phyloP scores from a whole-genome alignment of 2,113 vertebrate genomes.

The Phalacrocorax carbo region DNA sequence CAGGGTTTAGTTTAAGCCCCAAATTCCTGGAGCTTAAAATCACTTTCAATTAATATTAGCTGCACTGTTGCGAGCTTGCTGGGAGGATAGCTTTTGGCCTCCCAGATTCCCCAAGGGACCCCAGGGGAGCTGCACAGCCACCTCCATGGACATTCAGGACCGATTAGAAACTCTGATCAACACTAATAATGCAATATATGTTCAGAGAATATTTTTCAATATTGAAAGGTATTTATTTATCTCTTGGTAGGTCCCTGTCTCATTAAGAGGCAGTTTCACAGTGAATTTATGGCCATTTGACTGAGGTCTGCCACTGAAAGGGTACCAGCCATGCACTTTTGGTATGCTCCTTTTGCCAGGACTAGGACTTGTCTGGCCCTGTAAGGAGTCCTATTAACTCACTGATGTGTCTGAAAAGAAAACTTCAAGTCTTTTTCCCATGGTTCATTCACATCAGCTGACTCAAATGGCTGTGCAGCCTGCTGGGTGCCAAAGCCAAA shows the following conservation, averaged over 20 bases:
- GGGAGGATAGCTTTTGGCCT: background rate
- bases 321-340: background rate
- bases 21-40: constrained; percentile 17
- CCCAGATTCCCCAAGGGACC: background rate
- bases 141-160: background rate
- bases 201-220: background rate
- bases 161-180: background rate
- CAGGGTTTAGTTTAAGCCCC: background rate
- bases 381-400: background rate
- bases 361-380: background rate
- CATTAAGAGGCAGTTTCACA: background rate
- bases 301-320: background rate
- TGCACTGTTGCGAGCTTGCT: background rate
- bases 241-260: background rate
- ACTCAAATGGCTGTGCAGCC: background rate
- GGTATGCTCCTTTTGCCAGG: background rate
- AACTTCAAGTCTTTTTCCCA: background rate
- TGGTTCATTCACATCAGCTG: background rate
- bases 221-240: background rate
- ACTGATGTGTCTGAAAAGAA: background rate
- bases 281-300: background rate
- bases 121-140: background rate
- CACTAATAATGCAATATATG: accelerated
- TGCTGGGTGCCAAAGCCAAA: accelerated
- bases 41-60: background rate